These are phyloP conservation scores for Sebastes itinus DNA, from an alignment of 2,797 vertebrate genomes.

Conservation along the genomic window DNA sequence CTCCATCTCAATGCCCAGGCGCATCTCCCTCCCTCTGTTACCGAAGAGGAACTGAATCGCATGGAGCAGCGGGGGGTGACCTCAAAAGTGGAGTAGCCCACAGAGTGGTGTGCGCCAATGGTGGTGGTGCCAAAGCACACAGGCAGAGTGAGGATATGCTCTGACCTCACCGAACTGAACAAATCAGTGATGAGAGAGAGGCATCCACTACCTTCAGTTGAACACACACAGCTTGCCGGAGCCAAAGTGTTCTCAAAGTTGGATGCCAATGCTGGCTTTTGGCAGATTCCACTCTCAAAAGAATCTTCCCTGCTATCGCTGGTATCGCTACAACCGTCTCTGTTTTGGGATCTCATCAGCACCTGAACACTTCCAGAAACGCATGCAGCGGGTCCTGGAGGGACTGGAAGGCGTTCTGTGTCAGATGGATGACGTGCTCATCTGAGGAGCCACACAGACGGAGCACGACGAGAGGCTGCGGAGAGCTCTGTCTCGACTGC, in stretches of 20 bases:
- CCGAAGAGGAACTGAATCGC: background rate
- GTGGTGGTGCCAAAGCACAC: background rate
- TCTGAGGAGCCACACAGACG: no score
- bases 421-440: background rate
- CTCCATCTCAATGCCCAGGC: background rate
- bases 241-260: background rate
- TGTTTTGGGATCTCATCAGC: no score
- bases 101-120: background rate
- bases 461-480: no score
- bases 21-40: background rate
- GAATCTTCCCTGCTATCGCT: background rate
- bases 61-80: background rate
- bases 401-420: background rate
- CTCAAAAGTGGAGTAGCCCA: background rate
- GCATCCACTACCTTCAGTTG: background rate
- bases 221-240: background rate
- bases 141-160: background rate
- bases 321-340: background rate
- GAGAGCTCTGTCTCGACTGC: no score
- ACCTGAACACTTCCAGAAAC: background rate
- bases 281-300: background rate
- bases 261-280: background rate
- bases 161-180: background rate
- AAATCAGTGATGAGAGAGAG: background rate
- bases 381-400: background rate